Conservation (phyloP, 2,113 vertebrate genomes). For the Aplodontia rufa region DNA sequence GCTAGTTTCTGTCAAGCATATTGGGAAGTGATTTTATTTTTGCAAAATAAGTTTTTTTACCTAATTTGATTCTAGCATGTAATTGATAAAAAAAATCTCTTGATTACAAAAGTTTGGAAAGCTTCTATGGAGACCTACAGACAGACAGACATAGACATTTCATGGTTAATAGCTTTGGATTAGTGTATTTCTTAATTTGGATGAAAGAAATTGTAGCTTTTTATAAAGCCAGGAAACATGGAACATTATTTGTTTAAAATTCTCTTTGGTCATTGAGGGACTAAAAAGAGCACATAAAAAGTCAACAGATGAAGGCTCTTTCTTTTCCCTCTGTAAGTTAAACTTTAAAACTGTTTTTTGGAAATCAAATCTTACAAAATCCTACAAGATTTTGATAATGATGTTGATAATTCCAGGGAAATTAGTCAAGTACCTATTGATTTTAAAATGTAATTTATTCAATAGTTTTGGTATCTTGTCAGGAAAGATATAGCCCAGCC, state of each 20-base stretch:
- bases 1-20: constrained; percentile 87
- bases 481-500: constrained; percentile 78
- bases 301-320: constrained; percentile 68
- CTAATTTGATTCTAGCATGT: constrained; percentile 82
- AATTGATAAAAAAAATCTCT: constrained; percentile 77
- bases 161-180: constrained; percentile 64
- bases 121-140: constrained; percentile 62
- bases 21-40: constrained; percentile 85
- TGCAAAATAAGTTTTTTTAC: constrained; percentile 78
- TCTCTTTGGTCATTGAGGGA: constrained; percentile 76
- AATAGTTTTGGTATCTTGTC: constrained; percentile 77
- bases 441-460: constrained; percentile 75
- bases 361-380: constrained; percentile 75
- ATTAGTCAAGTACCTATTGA: too few species aligned
- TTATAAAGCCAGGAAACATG: constrained; percentile 73
- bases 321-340: constrained; percentile 56
- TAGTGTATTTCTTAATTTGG: constrained; percentile 63
- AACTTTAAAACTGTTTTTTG: constrained; percentile 75
- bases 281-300: constrained; percentile 72
- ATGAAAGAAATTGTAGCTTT: constrained; percentile 52
- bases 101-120: constrained; percentile 76
- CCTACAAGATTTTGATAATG: constrained; percentile 67
- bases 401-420: constrained; percentile 77
- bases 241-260: constrained; percentile 78
- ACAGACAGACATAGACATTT: constrained; percentile 55